Base-by-base conservation (phyloP, 2,888 invertebrate species). In the Rotaria macrura region DNA sequence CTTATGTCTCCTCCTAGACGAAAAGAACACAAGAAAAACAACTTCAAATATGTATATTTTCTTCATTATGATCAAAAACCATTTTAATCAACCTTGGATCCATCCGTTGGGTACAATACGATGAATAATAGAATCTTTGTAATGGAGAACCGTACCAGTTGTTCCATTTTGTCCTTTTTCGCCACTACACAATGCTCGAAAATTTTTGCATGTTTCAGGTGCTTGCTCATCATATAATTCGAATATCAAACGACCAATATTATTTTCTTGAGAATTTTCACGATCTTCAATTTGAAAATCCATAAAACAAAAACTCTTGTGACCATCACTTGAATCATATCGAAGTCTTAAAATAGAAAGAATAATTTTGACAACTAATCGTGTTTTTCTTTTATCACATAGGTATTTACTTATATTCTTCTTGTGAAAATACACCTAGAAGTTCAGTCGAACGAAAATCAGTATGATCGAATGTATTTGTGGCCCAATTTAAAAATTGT, bases 181-280 rank as follows among this genome's bases (percentile, higher is more conserved):
- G 88, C 89, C 92, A 84, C 89, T 90, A 87, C 90, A 91, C 87
- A 90, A 89, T 34, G 88, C 89, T 88, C 89, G 89, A 87, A 91
- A 92, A 87, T 97, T 93, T 95, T 95, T 95, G 95, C 91, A 90
- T 2, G 91, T 96, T 93, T 96, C 96, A 91, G 96, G 93, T 90
- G 96, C 96, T 94, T 95, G 93, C 86, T 90, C 89, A 79, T 89
- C 88, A 87, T 89, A 91, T 79, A 91, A 87, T 90, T 90, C 87
- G 10, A 88, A 87, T 49, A 83, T 40, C 55, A 85, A 43, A 83
- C 55, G 79, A n/a, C 79, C 79, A 79, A 79, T 43, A n/a, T 25
- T 1, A 25, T 10, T 43, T 25, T 3, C n/a, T n/a, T 79, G 25
- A 20, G 65, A 34, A 40, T 25, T 43, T n/a, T 79, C 79, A 25